Base-by-base conservation (phyloP, 2,888 invertebrate genomes). In the Cryptophagus acutangulus region DNA sequence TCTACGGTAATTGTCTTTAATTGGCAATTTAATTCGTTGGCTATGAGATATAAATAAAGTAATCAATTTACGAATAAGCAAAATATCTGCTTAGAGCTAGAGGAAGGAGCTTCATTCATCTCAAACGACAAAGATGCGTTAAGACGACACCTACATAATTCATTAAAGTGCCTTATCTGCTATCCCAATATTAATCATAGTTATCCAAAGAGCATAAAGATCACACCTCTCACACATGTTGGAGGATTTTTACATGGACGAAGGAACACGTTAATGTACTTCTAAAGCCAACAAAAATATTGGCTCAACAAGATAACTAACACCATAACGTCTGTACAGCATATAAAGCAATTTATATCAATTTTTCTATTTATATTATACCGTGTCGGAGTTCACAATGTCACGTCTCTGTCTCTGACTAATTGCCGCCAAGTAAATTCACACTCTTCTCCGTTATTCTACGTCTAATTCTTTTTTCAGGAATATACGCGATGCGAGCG, bases 241-340 rank as follows among this genome's bases (percentile, higher is more conserved):
- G 52, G 48, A 6, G 40, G 40, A 59, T 61, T 64, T 64, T 65
- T 64, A 58, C 54, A 46, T 48, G 46, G 54, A 50, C 51, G 48
- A n/a, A n/a, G 46, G 51, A 63, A 66, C 66, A 66, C 59, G 66
- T 58, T 64, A 64, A 65, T 62, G 66, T 66, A 66, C 66, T 66
- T 59, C 55, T 59, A 52, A 46, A 52, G 14, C 51, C 43, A 50
- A 57, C 49, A 63, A 65, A 65, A 65, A 63, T 61, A 54, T 48
- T 52, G 50, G 42, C 54, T 50, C 50, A 54, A 62, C 61, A 59
- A 62, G 66, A 64, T 65, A 65, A 61, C 63, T 61, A 60, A 62
- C 63, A 59, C 61, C 57, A 56, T 57, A 55, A 57, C 58, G 56
- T 59, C 55, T 57, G 57, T 56, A 54, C 58, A 52, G 54, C 55